phyloP scores from a whole-genome alignment of 2,797 vertebrate species.

The Hafferia zeledoni region DNA sequence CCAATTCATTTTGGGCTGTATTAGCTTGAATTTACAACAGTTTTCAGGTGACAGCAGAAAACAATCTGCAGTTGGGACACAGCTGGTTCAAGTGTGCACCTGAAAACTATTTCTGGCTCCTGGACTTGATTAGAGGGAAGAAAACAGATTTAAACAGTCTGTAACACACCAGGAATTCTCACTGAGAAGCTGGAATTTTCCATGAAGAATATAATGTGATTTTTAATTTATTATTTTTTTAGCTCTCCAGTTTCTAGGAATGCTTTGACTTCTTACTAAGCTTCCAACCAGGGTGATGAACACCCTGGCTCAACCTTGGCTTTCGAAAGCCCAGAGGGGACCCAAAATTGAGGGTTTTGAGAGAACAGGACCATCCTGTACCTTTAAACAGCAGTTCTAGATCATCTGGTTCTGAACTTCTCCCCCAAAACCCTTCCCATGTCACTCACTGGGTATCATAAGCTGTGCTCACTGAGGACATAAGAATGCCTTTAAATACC shows the following conservation, averaged over 20 bases:
- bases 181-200: conserved; percentile 14
- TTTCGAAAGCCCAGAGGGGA: neutral
- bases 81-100: neutral
- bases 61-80: neutral
- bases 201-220: neutral
- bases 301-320: neutral
- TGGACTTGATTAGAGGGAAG: neutral
- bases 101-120: neutral
- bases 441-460: neutral
- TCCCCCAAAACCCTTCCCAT: neutral
- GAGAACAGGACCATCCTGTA: neutral
- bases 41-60: neutral
- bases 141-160: neutral
- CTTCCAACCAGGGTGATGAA: neutral
- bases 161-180: neutral
- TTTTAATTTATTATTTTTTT: neutral
- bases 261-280: neutral
- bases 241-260: conserved; percentile 12
- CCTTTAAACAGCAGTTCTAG: neutral
- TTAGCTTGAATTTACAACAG: neutral
- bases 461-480: neutral
- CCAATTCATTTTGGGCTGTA: neutral
- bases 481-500: neutral
- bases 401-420: neutral
- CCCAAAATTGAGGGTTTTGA: neutral